Conservation (phyloP, 2,888 invertebrate species). For the Tryphoninae sp. region DNA sequence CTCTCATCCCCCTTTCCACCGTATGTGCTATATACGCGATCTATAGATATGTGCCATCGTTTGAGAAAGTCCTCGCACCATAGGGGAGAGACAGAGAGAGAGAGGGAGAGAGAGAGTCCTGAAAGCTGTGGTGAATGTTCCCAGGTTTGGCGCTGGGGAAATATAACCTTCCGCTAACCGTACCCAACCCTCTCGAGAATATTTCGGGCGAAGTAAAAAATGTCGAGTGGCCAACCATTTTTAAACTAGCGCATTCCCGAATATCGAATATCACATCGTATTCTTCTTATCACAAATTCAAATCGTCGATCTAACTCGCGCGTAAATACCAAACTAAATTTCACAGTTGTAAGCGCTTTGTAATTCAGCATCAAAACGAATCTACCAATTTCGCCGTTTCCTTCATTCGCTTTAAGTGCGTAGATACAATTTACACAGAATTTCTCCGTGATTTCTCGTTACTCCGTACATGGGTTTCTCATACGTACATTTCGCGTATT, state of each 20-base stretch:
- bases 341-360: background rate
- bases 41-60: conserved; percentile 16
- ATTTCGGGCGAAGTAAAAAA: background rate
- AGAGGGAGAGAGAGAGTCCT: conserved; percentile 3
- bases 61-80: conserved; percentile 34
- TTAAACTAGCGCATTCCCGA: background rate
- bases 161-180: conserved; percentile 27
- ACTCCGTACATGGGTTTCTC: conserved; percentile 17
- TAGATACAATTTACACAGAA: conserved; percentile 34
- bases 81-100: background rate
- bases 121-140: conserved; percentile 50
- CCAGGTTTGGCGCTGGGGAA: conserved; percentile 4
- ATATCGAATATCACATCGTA: background rate
- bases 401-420: conserved; percentile 10
- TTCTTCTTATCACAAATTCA: background rate
- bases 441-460: conserved; percentile 51
- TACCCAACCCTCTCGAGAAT: conserved; percentile 5
- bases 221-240: background rate
- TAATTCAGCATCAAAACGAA: conserved; percentile 51
- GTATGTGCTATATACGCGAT: background rate
- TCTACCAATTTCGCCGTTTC: conserved; percentile 51
- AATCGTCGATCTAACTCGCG: no score
- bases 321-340: background rate
- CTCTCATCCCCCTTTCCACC: conserved; percentile 41
- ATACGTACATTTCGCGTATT: background rate